phyloP scores from a whole-genome alignment of 1,140 invertebrate genomes.

The Penaeus indicus region DNA sequence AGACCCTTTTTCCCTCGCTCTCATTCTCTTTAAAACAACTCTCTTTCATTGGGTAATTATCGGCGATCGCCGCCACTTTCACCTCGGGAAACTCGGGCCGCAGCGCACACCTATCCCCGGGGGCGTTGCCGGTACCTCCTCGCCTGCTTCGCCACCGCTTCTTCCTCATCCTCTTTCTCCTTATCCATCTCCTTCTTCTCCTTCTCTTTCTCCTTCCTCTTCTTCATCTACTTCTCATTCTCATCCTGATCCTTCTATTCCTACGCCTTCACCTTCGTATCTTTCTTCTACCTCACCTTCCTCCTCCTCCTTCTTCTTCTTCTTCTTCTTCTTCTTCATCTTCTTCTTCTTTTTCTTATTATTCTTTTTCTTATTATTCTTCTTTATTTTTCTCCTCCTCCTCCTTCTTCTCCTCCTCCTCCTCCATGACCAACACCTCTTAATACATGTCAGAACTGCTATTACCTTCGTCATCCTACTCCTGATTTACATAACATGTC shows the following conservation, averaged over 20 bases:
- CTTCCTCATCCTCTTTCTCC: neutral
- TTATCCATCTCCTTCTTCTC: neutral
- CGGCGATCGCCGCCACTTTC: too few species aligned
- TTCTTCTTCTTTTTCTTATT: neutral
- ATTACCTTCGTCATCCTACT: too few species aligned
- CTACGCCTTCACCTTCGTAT: neutral
- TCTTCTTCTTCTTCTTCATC: slow-evolving; percentile 2
- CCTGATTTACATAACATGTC: too few species aligned
- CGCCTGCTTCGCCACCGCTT: neutral
- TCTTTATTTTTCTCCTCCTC: neutral
- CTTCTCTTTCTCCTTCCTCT: neutral
- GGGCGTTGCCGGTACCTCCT: too few species aligned
- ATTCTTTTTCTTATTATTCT: neutral
- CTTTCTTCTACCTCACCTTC: neutral
- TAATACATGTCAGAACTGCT: too few species aligned
- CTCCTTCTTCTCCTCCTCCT: too few species aligned
- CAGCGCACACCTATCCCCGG: too few species aligned
- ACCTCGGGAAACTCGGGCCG: too few species aligned
- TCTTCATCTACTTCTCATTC: neutral
- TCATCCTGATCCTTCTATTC: neutral
- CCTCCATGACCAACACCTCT: too few species aligned
- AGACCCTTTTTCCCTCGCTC: too few species aligned
- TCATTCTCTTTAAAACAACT: too few species aligned
- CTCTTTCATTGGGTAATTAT: too few species aligned
- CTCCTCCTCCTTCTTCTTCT: neutral